Evolutionary conservation across 2,797 vertebrate species (phyloP).

Genomic region (Schizopygopsis pylzovi): DNA sequence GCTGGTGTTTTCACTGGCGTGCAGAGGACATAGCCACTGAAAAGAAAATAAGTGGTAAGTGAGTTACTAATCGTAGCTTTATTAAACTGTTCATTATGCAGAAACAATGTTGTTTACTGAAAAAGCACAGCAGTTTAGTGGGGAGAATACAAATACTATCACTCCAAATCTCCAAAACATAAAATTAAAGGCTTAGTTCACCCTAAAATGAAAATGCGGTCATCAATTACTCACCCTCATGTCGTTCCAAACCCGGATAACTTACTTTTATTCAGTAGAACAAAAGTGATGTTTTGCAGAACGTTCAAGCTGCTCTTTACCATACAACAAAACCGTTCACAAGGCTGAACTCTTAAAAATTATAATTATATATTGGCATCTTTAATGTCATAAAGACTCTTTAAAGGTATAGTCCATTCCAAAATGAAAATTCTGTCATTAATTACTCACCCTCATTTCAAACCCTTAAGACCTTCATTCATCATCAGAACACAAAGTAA

Average conservation of each 20-base stretch:
- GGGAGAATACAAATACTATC: not conserved
- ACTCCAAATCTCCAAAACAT: not conserved
- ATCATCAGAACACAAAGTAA: too few species aligned
- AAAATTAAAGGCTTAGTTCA: not conserved
- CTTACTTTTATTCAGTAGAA: not conserved
- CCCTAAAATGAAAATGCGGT: not conserved
- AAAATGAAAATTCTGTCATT: too few species aligned
- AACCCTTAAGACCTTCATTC: too few species aligned
- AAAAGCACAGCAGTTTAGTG: not conserved
- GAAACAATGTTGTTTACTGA: conserved; percentile 10
- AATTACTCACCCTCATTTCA: too few species aligned
- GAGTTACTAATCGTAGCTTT: conserved; percentile 7
- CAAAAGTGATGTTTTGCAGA: not conserved
- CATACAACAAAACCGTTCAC: too few species aligned
- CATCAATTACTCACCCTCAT: not conserved
- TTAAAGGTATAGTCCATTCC: not conserved
- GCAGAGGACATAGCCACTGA: conserved; percentile 17
- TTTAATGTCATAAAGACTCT: not conserved
- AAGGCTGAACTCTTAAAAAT: too few species aligned
- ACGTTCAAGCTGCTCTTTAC: not conserved
- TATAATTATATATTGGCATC: not conserved
- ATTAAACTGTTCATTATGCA: conserved; percentile 11
- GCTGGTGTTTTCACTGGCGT: not conserved
- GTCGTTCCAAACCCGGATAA: not conserved
- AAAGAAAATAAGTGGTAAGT: conserved; percentile 20